Base-by-base conservation (phyloP, 2,113 vertebrate genomes). In the Cichladusa arquata region DNA sequence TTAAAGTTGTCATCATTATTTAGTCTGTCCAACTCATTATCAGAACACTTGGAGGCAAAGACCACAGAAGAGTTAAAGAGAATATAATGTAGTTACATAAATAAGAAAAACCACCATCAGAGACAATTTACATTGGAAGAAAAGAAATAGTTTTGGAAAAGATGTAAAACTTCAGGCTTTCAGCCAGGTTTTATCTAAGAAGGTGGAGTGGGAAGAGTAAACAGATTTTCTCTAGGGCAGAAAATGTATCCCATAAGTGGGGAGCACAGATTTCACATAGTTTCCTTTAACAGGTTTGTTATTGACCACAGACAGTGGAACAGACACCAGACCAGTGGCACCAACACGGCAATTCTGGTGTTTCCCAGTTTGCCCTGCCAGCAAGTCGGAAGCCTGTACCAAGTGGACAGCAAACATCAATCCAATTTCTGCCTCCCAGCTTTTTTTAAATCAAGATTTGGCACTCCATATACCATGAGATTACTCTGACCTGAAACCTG, bases 81-180 rank as follows among this genome's bases (percentile, higher is more conserved):
- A 88, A 38, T 54, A 73, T 34, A 5, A 1, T 36, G 17, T 22
- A 83, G 36, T 67, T 69, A 44, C 31, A 74, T 86, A 72, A 95
- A 66, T 67, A 86, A 90, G 57, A 62, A 80, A 79, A 95, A 61
- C 8, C 24, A 72, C 48, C 56, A 84, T 26, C 40, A 91, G 71
- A 93, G 56, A 94, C 31, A 91, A 92, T 85, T 92, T 92, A 92
- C 28, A 26, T 14, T 84, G 81, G 47, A 92, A 90, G 40, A 88
- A 74, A 93, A 93, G 4, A 94, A 94, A 90, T 19, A n/a, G 40
- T 56, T 97, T 71, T 53, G 88, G 56, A 88, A 92, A 93, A 86
- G 56, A 79, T 71, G 45, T 88, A 95, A 95, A 93, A 80, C 47
- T 88, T 86, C 48, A 60, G 87, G 90, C 85, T 93, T 86, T 64